A percentile compares a stretch with the other conserved stretches of the same genome.
Evolutionary conservation across 1,140 invertebrate genomes (phyloP).

Genomic region (Telenomus remus): DNA sequence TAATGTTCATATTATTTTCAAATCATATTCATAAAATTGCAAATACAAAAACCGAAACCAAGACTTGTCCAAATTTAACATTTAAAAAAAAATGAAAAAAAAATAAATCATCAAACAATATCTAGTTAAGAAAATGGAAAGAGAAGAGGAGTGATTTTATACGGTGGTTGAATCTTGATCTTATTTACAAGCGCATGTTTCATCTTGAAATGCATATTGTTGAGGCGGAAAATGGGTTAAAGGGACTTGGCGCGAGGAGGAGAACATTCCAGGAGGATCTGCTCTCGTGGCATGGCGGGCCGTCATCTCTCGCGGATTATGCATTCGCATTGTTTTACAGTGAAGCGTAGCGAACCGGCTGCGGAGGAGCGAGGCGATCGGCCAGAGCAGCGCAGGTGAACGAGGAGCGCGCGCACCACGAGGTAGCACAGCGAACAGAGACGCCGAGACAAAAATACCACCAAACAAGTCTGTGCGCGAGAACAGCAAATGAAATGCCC

Average conservation of each 20-base stretch:
- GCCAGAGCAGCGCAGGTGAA: neutral
- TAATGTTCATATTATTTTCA: no score
- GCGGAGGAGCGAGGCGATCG: constrained; percentile 43
- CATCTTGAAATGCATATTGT: neutral
- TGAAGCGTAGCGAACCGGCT: constrained; percentile 62
- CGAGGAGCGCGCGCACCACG: neutral
- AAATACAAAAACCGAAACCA: no score
- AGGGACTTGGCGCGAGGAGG: constrained; percentile 20
- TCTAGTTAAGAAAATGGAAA: no score
- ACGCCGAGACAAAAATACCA: constrained; percentile 58
- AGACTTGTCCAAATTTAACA: no score
- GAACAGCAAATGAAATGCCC: constrained; percentile 66
- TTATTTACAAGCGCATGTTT: neutral
- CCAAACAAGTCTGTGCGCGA: constrained; percentile 68
- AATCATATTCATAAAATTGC: no score
- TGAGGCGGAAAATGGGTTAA: constrained; percentile 38
- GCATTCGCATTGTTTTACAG: constrained; percentile 67
- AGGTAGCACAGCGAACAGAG: constrained; percentile 22
- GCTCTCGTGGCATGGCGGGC: constrained; percentile 37
- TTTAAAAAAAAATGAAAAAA: no score
- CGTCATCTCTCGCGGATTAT: constrained; percentile 57
- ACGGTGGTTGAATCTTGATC: neutral
- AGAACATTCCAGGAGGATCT: constrained; percentile 45
- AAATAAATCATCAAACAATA: no score
- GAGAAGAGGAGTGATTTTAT: neutral